Evolutionary conservation across 2,888 invertebrate genomes (phyloP), one percentile per base, ranked within the genome.

Genomic region (Eumerus sabulonum): DNA sequence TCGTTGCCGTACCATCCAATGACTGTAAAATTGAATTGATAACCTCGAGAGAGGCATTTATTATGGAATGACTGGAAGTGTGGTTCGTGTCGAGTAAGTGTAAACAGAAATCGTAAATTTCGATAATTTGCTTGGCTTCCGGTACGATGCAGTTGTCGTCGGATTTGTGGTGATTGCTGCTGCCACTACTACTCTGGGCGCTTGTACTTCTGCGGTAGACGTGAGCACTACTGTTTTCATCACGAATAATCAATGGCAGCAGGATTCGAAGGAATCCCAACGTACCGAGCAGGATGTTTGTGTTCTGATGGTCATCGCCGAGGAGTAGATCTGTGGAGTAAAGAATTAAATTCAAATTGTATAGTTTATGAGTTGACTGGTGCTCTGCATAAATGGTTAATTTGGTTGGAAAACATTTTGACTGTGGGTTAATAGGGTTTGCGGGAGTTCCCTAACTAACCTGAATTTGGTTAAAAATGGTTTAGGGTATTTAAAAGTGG

Each of bases 21-120:
- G 86, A 84, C 82, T 85, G 86, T 27, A 89, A 84, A 82, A 89
- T 86, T 73, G 87, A 85, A 85, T 87, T 88, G 82, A 89, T 86
- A 83, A 89, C 89, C 88, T 98, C 98, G 86, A 98, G 90, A 14
- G 96, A 93, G 0, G 96, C 93, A 85, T 97, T 97, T 83, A 96
- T 93, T 70, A 97, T 92, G 87, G 97, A 97, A 88, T 98, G 97
- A 88, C 97, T 95, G 7, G 90, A 89, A 83, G 93, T 93, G 19
- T 91, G 90, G 68, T 92, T 90, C 88, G 93, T 93, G 50, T 91
- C 90, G 67, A 93, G 90, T 88, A 93, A 94, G 85, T 93, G 90
- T 59, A 96, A 88, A 87, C 94, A 95, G 68, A 95, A 90, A 87
- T 95, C 93, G 87, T 94, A 96, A 36, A 95, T 90, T 93, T 95